Evolutionary conservation across 2,113 vertebrate genomes (phyloP).

Genomic region (Puma concolor): DNA sequence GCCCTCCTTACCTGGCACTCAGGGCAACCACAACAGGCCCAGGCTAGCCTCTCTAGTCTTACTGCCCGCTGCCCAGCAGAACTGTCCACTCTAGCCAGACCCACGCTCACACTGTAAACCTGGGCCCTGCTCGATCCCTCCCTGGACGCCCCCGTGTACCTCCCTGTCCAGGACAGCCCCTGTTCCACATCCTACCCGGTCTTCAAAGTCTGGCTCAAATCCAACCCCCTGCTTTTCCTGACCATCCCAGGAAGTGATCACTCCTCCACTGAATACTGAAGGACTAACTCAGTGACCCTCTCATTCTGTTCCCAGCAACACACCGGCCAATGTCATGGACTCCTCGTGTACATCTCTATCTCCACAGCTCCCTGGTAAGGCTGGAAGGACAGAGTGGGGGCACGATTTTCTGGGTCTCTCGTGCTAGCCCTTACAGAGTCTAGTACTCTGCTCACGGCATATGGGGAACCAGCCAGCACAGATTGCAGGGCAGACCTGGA

Average conservation of each 20-base stretch:
- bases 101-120: background rate
- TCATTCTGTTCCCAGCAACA: background rate
- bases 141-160: background rate
- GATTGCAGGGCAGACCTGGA: background rate
- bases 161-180: no score
- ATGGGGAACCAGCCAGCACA: background rate
- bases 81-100: background rate
- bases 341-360: background rate
- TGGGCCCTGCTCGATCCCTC: background rate
- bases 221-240: background rate
- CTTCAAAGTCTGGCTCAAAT: background rate
- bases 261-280: background rate
- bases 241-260: background rate
- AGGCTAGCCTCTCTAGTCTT: background rate
- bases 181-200: background rate
- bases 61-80: background rate
- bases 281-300: background rate
- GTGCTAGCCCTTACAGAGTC: background rate
- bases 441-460: no score
- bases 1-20: background rate
- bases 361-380: background rate
- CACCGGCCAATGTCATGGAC: rapidly evolving
- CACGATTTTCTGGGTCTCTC: no score
- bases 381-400: background rate
- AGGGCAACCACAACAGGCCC: background rate